A percentile compares a stretch with the other conserved stretches of the same genome.
phyloP scores from a whole-genome alignment of 2,888 invertebrate genomes.

The Eumacrocentrus americanus region DNA sequence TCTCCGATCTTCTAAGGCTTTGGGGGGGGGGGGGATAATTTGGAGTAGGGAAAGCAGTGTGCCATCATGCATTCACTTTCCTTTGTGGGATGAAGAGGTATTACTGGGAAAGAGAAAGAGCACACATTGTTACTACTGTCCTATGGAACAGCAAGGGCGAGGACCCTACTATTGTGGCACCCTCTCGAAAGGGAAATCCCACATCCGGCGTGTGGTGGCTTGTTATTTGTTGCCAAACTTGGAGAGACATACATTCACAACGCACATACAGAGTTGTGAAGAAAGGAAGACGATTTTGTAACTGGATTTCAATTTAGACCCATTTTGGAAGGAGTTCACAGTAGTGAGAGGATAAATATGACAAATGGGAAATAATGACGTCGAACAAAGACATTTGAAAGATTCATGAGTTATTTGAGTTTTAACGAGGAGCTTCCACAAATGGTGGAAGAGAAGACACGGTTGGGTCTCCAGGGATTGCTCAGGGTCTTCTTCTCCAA shows the following conservation, averaged over 20 bases:
- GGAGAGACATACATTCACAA: conserved; percentile 3
- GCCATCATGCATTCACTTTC: conserved; percentile 44
- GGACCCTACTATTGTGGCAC: conserved; percentile 21
- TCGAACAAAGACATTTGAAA: conserved; percentile 10
- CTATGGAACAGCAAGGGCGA: conserved; percentile 28
- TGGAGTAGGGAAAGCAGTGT: conserved; percentile 47
- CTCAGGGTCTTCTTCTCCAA: neutral
- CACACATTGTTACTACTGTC: conserved; percentile 15
- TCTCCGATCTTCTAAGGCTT: too few species aligned
- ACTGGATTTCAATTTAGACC: too few species aligned
- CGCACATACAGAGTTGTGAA: too few species aligned
- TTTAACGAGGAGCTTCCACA: neutral
- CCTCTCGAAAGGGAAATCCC: conserved; percentile 21
- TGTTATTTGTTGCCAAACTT: conserved; percentile 45
- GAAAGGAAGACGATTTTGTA: too few species aligned
- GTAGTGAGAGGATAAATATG: neutral
- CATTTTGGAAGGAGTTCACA: too few species aligned
- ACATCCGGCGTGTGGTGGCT: conserved; percentile 23
- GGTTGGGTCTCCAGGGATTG: conserved; percentile 6
- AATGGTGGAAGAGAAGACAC: neutral
- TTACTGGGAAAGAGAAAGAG: conserved; percentile 37
- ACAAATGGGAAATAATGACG: neutral
- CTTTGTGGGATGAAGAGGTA: conserved; percentile 54
- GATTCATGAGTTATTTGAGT: conserved; percentile 18
- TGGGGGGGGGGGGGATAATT: too few species aligned